These are phyloP conservation scores for Spea bombifrons DNA, from an alignment of 2,113 vertebrate genomes.

Conservation along the genomic window DNA sequence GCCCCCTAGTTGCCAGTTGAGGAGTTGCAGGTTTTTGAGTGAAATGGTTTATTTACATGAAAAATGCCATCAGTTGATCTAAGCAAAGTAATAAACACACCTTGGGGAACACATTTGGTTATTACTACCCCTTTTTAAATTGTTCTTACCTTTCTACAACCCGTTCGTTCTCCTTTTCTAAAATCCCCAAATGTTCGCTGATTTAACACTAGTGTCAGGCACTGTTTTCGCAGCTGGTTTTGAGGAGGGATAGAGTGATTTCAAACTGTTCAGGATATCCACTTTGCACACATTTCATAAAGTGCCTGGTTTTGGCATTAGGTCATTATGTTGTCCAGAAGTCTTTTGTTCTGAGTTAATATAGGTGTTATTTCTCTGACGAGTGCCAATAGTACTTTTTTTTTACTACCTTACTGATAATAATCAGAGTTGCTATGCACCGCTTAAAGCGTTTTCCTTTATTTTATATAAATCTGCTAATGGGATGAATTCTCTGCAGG, in stretches of 20 bases:
- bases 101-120: too few species aligned
- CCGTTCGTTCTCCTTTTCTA: neutral
- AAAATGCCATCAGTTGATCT: too few species aligned
- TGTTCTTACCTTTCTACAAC: too few species aligned
- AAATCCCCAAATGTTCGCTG: slow-evolving; percentile 58
- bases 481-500: slow-evolving; percentile 35
- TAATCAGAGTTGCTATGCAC: slow-evolving; percentile 15
- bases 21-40: too few species aligned
- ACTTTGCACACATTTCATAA: slow-evolving; percentile 9
- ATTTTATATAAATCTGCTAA: slow-evolving; percentile 30
- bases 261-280: slow-evolving; percentile 48
- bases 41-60: too few species aligned
- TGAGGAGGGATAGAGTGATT: neutral
- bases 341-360: slow-evolving; percentile 37
- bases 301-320: slow-evolving; percentile 1
- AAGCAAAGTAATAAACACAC: too few species aligned
- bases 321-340: neutral
- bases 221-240: slow-evolving; percentile 50
- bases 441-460: slow-evolving; percentile 14
- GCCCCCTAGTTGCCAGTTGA: too few species aligned
- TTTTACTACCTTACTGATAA: neutral
- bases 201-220: slow-evolving; percentile 11
- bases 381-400: neutral
- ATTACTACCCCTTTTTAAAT: too few species aligned
- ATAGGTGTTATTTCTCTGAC: neutral